Evolutionary conservation across 1,140 invertebrate genomes (phyloP), one percentile per base, ranked within the genome.

Genomic region (Panulirus ornatus): DNA sequence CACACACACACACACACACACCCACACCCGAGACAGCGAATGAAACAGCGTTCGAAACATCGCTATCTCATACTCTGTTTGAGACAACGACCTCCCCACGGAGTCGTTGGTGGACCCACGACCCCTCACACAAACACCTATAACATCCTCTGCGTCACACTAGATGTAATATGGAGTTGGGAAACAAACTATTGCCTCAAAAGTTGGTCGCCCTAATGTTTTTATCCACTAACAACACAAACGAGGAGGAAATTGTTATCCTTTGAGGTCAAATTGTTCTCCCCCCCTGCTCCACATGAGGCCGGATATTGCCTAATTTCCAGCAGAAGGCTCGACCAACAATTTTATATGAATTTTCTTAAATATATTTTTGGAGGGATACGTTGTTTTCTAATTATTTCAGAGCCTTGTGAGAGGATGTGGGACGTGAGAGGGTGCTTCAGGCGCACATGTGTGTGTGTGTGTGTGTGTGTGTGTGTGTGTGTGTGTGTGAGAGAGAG

Each of bases 231-330:
- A 58, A 58, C 51, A 58, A 58, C 51, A 22, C 51, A 58, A 58
- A 58, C 51, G 8, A 58, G 19, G 2, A 22, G 51, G 51, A 58
- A 58, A 58, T 58, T 58, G 51, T 9, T 9, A 19, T 58, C 51
- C 51, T 58, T 58, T 58, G 51, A 58, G 51, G 51, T 58, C 51
- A 58, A 58, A 58, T 58, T 58, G 51, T 58, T 19, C 51, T 19
- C 2, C 51, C 51, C 51, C 51, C 6, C 51, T 2, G 51, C 51
- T 9, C 19, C 2, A 47, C 51, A 19, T 58, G 19, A 9, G 51
- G 51, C 51, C 51, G 51, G 51, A 14, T 58, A 58, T 58, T 58
- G 51, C 51, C 51, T 58, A 58, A 58, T 58, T 58, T 58, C 9
- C 16, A 58, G 2, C 51, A 58, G 9, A 58, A 14, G 19, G 2